phyloP scores from a whole-genome alignment of 2,113 vertebrate genomes.

The Corythornis madagascariensis region DNA sequence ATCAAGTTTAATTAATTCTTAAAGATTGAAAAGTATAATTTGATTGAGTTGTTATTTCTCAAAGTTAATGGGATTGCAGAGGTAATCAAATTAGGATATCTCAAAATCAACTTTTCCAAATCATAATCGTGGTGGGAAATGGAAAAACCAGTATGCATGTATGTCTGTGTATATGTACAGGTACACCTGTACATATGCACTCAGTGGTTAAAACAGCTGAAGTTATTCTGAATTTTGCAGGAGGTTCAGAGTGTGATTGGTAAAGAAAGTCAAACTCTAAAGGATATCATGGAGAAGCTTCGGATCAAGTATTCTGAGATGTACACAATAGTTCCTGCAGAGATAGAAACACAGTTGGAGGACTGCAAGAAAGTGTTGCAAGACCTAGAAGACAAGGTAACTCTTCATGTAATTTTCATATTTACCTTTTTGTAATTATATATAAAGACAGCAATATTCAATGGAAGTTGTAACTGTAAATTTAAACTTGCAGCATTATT shows the following conservation, averaged over 20 bases:
- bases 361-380: conserved; percentile 80
- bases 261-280: conserved; percentile 80
- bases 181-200: too few species aligned
- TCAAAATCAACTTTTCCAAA: conserved; percentile 15
- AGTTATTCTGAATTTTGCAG: conserved; percentile 72
- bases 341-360: conserved; percentile 78
- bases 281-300: conserved; percentile 81
- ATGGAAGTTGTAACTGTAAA: not conserved
- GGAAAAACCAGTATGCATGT: not conserved
- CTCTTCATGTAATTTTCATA: not conserved
- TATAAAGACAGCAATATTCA: not conserved
- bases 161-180: accelerated
- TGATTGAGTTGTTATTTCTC: conserved; percentile 47
- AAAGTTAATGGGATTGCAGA: conserved; percentile 43
- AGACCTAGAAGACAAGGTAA: conserved; percentile 87
- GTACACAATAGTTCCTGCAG: conserved; percentile 79
- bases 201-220: not conserved
- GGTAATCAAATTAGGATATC: conserved; percentile 1
- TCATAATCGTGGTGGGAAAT: not conserved
- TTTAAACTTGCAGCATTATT: not conserved
- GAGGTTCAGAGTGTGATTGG: conserved; percentile 78
- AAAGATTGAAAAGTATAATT: conserved; percentile 59
- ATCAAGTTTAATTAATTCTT: conserved; percentile 71
- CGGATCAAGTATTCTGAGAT: conserved; percentile 84
- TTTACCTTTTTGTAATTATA: not conserved